Conservation (phyloP, 1,140 invertebrate genomes). For the Lordiphosa collinella region DNA sequence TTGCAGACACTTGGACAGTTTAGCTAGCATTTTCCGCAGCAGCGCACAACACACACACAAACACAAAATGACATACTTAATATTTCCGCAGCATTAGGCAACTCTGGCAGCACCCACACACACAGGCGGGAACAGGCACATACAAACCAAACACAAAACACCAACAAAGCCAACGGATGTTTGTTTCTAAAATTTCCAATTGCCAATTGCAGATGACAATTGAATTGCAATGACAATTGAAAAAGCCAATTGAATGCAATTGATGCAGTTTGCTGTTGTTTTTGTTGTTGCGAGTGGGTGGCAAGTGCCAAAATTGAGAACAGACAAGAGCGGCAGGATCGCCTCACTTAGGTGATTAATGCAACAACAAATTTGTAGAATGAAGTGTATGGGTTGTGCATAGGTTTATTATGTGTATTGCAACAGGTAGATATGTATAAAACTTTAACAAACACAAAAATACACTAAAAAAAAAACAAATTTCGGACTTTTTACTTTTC, state of each 20-base stretch:
- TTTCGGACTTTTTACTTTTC: no score
- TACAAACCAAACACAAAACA: conserved; percentile 14
- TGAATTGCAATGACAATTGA: conserved; percentile 62
- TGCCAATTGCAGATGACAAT: conserved; percentile 50
- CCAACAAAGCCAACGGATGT: conserved; percentile 37
- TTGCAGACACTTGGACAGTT: conserved; percentile 6
- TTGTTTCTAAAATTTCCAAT: conserved; percentile 62
- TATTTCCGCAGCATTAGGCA: conserved; percentile 64
- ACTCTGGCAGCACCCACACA: conserved; percentile 35
- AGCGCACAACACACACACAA: conserved; percentile 11
- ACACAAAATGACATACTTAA: conserved; percentile 32
- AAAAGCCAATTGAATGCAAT: conserved; percentile 65
- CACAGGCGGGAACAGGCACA: conserved; percentile 3
- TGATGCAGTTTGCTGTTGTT: conserved; percentile 18
- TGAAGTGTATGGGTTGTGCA: no score
- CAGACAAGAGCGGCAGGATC: no score
- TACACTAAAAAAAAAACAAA: no score
- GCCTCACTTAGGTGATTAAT: no score
- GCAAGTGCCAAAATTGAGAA: not conserved
- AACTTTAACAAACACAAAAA: no score
- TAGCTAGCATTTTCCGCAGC: not conserved
- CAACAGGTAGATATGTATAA: no score
- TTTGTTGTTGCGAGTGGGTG: conserved; percentile 1
- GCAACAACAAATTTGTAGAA: no score
- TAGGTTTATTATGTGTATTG: no score